Base-by-base conservation (phyloP, 64 coral and sea anemone species). In the Dendronephthya gigantea region DNA sequence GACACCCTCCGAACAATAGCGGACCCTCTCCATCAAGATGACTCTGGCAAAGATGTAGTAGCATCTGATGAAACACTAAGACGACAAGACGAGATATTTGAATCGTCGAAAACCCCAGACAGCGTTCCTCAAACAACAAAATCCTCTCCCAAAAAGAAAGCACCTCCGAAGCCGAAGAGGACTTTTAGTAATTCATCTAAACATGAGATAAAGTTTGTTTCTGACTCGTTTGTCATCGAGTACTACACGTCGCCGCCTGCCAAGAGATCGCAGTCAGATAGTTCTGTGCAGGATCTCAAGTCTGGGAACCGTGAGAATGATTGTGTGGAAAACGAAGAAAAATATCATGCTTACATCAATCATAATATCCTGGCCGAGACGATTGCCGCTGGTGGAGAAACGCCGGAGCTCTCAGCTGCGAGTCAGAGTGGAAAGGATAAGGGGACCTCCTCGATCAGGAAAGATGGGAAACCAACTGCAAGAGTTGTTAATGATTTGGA, bases 1-100 rank as follows among this genome's bases (percentile, higher is more conserved):
- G 85, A 91, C 49, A 90, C 92, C 17, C 86, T 98, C 37, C 30
- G 17, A 39, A 79, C 19, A 8, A 79, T 79, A 36, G 72, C 72
- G 15, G 72, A 79, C 41, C 41, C 41, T 11, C 11, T 11, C 4
- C 4, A 45, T 11, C 11, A 6, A 45, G 41, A 4, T 45, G 41
- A 45, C 11, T 11, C 41, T 11, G 41, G 41, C 11, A 45, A 45
- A 45, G 41, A 45, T 11, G 41, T 6, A 11, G 36, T 29, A 29
- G n/a, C n/a, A n/a, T n/a, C n/a, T n/a, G 0, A 7, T 6, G 25
- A 27, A 62, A 22, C 19, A 62, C 55, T 7, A 62, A 34, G 36
- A 34, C 32, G 36, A 2, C 30, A 34, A 34, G 32, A 16, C 29
- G 72, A 79, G 29, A 33, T 79, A 12, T 12, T 79, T 35, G 6